A percentile compares a stretch with the other conserved stretches of the same genome.
phyloP scores from a whole-genome alignment of 1,140 invertebrate genomes.

The Arctopsyche grandis region DNA sequence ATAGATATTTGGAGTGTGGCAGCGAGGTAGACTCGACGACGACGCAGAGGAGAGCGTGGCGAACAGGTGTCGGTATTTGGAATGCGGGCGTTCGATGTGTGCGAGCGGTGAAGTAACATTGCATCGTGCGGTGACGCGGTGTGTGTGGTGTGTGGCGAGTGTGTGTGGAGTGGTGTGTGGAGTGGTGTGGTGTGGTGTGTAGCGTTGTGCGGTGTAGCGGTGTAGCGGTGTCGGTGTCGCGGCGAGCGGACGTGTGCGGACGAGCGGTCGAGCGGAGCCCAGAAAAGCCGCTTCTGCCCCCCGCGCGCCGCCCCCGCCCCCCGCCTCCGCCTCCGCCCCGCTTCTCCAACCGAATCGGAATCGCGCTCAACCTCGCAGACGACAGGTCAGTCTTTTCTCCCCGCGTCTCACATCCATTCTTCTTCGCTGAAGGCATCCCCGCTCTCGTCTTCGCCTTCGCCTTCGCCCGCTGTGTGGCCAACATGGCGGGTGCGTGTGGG shows the following conservation, averaged over 20 bases:
- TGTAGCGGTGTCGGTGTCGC: neutral
- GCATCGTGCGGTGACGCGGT: slow-evolving; percentile 52
- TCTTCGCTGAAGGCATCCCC: no score
- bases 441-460: no score
- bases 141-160: no score
- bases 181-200: no score
- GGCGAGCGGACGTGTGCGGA: slow-evolving; percentile 55
- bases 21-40: no score
- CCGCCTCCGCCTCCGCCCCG: neutral
- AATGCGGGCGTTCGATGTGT: neutral
- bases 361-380: neutral
- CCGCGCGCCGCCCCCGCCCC: slow-evolving; percentile 54
- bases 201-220: no score
- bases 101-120: neutral
- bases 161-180: no score
- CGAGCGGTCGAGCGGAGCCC: slow-evolving; percentile 53
- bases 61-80: neutral
- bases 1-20: no score
- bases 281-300: slow-evolving; percentile 59
- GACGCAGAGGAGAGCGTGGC: no score
- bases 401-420: no score
- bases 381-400: neutral
- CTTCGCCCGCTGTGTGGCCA: no score
- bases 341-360: slow-evolving; percentile 1
- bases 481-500: slow-evolving; percentile 25